These are phyloP conservation scores for Cotesia congregata DNA, from an alignment of 2,888 invertebrate species.

Conservation along the genomic window DNA sequence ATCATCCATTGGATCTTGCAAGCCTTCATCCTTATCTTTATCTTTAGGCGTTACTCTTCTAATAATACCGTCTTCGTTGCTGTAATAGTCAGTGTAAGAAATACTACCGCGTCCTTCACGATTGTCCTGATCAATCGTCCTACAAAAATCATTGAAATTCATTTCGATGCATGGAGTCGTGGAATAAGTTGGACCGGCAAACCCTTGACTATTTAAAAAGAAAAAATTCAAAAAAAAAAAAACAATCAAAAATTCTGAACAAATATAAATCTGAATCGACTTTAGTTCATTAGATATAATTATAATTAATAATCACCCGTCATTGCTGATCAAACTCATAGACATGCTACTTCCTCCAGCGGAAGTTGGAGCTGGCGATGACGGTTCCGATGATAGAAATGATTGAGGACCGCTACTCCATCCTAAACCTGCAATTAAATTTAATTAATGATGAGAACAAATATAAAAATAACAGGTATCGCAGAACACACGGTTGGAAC, in stretches of 20 bases:
- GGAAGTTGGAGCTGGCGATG: constrained; percentile 79
- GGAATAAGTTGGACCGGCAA: constrained; percentile 72
- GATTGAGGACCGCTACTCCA: constrained; percentile 89
- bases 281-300: background rate
- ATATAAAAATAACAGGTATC: too few relatives aligned
- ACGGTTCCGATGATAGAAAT: constrained; percentile 83
- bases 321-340: constrained; percentile 76
- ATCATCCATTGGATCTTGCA: constrained; percentile 58
- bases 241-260: too few relatives aligned
- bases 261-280: constrained; percentile 25
- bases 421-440: constrained; percentile 71
- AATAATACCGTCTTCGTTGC: constrained; percentile 67
- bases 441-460: background rate
- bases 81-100: constrained; percentile 69
- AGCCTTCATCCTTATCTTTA: constrained; percentile 47
- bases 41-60: constrained; percentile 52
- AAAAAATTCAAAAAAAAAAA: too few relatives aligned
- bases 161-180: constrained; percentile 73
- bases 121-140: constrained; percentile 61
- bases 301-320: constrained; percentile 70
- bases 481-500: too few relatives aligned
- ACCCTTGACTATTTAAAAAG: constrained; percentile 54
- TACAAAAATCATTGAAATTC: constrained; percentile 70
- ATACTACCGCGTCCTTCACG: constrained; percentile 66
- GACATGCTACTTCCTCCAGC: constrained; percentile 76